Evolutionary conservation across 2,797 vertebrate genomes (phyloP).

Genomic region (Alcedo quadribrachys): DNA sequence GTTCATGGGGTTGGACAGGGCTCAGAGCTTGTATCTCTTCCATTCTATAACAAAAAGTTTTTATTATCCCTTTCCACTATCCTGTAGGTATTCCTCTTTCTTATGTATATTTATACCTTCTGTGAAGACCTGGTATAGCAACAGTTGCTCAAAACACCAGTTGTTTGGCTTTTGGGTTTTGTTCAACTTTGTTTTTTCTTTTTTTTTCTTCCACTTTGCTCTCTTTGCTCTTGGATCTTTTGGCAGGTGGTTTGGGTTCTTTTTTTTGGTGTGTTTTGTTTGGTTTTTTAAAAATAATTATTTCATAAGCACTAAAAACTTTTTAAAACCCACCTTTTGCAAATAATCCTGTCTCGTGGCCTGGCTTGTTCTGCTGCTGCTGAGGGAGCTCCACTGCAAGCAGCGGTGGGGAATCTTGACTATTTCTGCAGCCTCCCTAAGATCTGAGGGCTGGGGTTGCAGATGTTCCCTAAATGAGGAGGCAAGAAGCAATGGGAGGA

Average conservation of each 20-base stretch:
- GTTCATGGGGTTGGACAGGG: not conserved
- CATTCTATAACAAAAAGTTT: not conserved
- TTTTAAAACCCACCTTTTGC: not conserved
- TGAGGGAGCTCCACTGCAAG: not conserved
- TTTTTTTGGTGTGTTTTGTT: not conserved
- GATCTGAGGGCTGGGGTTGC: not conserved
- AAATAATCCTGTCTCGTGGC: not conserved
- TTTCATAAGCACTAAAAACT: not conserved
- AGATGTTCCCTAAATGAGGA: not conserved
- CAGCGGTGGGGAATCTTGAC: not conserved
- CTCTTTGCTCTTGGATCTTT: slow-evolving; percentile 14
- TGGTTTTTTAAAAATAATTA: not conserved
- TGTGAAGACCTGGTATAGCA: not conserved
- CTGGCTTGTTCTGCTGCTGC: not conserved
- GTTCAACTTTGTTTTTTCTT: not conserved
- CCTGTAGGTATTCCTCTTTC: not conserved
- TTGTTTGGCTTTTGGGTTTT: not conserved
- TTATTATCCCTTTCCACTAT: not conserved
- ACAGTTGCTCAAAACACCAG: not conserved
- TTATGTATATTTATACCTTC: not conserved
- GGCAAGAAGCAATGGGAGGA: not conserved
- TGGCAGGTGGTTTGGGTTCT: not conserved
- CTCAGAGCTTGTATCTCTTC: slow-evolving; percentile 13
- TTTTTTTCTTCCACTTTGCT: not conserved
- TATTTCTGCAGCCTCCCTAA: not conserved